Conservation (phyloP, 2,888 invertebrate genomes). For the Andrena marginata region DNA sequence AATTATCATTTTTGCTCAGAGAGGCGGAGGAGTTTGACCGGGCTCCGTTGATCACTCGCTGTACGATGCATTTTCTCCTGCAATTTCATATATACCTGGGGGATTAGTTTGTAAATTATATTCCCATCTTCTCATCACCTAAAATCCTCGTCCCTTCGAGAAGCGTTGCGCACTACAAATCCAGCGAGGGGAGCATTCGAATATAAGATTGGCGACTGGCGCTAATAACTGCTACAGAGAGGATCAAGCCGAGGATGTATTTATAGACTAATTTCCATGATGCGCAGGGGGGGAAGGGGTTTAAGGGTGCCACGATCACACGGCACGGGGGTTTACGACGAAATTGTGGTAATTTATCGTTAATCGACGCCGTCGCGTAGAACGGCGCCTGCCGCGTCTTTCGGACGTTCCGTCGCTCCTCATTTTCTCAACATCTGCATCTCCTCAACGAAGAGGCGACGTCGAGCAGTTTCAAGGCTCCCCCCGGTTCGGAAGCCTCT, state of each 20-base stretch:
- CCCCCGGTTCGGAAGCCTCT: slow-evolving; percentile 30
- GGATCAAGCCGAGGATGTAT: slow-evolving; percentile 16
- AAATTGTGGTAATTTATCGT: slow-evolving; percentile 50
- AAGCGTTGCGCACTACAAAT: too few species aligned
- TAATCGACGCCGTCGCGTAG: slow-evolving; percentile 19
- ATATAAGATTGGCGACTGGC: too few species aligned
- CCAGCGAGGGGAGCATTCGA: too few species aligned
- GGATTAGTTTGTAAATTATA: too few species aligned
- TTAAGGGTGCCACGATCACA: slow-evolving; percentile 5
- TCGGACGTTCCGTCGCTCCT: background rate
- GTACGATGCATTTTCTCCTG: too few species aligned
- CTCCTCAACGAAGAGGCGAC: slow-evolving; percentile 57
- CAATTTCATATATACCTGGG: too few species aligned
- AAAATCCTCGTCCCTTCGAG: too few species aligned
- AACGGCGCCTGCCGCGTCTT: slow-evolving; percentile 1
- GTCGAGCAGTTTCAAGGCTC: slow-evolving; percentile 39
- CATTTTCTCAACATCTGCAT: slow-evolving; percentile 48
- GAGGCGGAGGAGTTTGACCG: too few species aligned
- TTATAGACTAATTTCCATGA: slow-evolving; percentile 29
- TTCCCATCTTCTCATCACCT: too few species aligned
- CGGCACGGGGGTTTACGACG: slow-evolving; percentile 25
- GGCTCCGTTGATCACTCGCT: too few species aligned
- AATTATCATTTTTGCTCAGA: too few species aligned
- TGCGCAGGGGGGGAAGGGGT: slow-evolving; percentile 1
- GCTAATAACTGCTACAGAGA: background rate